Conservation (phyloP, 2,797 vertebrate genomes). For the Rhinichthys osculus region DNA sequence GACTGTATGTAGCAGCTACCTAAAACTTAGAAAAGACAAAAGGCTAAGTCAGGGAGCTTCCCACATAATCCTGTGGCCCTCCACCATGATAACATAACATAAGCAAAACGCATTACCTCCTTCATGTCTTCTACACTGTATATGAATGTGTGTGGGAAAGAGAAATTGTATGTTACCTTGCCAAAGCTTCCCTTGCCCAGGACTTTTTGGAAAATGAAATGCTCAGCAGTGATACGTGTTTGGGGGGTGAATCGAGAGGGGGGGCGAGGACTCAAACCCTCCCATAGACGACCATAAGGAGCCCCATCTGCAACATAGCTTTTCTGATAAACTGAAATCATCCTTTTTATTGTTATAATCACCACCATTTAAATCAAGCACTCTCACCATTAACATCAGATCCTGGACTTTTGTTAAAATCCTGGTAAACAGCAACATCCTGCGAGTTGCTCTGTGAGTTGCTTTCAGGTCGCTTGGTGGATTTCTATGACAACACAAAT, state of each 20-base stretch:
- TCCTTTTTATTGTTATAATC: not conserved
- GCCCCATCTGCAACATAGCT: conserved; percentile 71
- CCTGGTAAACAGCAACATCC: conserved; percentile 89
- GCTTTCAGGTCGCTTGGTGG: conserved; percentile 84
- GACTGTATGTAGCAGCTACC: not conserved
- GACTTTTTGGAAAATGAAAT: conserved; percentile 93
- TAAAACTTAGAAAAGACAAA: not conserved
- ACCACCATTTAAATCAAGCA: not conserved
- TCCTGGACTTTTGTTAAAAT: conserved; percentile 83
- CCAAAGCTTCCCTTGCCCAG: conserved; percentile 99
- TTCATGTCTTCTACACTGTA: not conserved
- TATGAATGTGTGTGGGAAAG: not conserved
- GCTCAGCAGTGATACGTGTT: conserved; percentile 84
- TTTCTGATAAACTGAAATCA: not conserved
- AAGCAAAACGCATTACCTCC: not conserved
- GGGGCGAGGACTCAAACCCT: conserved; percentile 76
- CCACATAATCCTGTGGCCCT: not conserved
- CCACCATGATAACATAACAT: not conserved
- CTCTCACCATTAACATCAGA: conserved; percentile 72
- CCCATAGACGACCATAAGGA: conserved; percentile 90
- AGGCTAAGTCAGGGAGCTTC: not conserved
- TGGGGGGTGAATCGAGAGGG: conserved; percentile 76
- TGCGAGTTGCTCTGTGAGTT: conserved; percentile 73
- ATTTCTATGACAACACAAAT: conserved; percentile 76
- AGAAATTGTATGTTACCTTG: conserved; percentile 81